A percentile compares a stretch with the other conserved stretches of the same genome.
Conservation (phyloP, 2,888 invertebrate species). For the Lissonota sp. region DNA sequence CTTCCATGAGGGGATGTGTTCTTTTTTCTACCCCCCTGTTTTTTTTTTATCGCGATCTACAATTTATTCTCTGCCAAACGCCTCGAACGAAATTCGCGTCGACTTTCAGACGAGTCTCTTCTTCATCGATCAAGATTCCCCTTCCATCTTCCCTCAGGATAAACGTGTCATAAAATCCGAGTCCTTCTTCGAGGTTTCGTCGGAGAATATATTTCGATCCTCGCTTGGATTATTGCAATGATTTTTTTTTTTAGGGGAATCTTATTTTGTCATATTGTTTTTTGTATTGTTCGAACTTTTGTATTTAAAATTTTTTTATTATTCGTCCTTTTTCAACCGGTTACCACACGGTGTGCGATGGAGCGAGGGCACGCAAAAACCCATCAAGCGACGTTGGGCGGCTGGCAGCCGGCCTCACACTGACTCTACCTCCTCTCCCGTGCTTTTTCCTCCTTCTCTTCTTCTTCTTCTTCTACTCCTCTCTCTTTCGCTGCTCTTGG, state of each 20-base stretch:
- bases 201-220: slow-evolving; percentile 2
- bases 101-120: slow-evolving; percentile 28
- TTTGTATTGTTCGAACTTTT: not conserved
- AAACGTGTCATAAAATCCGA: slow-evolving; percentile 33
- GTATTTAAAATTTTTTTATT: slow-evolving; percentile 1
- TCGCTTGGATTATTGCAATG: not conserved
- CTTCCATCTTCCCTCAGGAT: slow-evolving; percentile 1
- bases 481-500: slow-evolving; percentile 50
- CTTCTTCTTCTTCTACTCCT: slow-evolving; percentile 8
- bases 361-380: slow-evolving; percentile 69
- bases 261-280: not conserved
- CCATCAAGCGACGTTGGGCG: slow-evolving; percentile 80
- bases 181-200: slow-evolving; percentile 9
- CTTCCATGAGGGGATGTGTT: slow-evolving; percentile 13
- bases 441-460: not conserved
- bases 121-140: slow-evolving; percentile 59
- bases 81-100: slow-evolving; percentile 27
- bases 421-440: slow-evolving; percentile 67
- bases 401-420: slow-evolving; percentile 83
- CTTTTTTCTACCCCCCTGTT: not conserved
- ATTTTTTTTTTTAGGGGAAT: not conserved
- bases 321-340: slow-evolving; percentile 44
- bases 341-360: slow-evolving; percentile 46
- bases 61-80: slow-evolving; percentile 26
- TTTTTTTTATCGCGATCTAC: too few relatives aligned